A percentile compares a stretch with the other conserved stretches of the same genome.
phyloP scores from a whole-genome alignment of 2,888 invertebrate species.

The Julus scanicus region DNA sequence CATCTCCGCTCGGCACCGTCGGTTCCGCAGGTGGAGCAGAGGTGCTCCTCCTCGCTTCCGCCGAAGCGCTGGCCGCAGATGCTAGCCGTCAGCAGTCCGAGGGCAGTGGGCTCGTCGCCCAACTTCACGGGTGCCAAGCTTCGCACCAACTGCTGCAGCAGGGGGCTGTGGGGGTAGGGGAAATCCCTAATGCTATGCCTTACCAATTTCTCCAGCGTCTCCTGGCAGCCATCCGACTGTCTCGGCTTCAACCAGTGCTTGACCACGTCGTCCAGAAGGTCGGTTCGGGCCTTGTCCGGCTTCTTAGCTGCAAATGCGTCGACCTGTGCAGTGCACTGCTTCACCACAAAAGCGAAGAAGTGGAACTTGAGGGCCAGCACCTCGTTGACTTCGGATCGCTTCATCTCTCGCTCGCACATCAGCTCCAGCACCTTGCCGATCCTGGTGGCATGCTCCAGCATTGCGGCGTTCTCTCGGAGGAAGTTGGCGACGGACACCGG shows the following conservation, averaged over 20 bases:
- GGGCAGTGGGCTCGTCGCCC: conserved; percentile 78
- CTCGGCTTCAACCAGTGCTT: conserved; percentile 72
- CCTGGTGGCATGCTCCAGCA: conserved; percentile 80
- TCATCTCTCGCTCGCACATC: conserved; percentile 89
- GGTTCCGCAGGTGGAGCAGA: conserved; percentile 88
- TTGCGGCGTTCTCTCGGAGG: conserved; percentile 77
- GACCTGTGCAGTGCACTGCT: conserved; percentile 73
- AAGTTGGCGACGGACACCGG: conserved; percentile 84
- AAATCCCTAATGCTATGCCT: conserved; percentile 89
- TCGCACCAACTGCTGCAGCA: conserved; percentile 78
- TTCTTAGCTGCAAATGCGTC: background rate
- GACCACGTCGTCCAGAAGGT: conserved; percentile 44
- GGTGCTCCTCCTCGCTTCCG: conserved; percentile 64
- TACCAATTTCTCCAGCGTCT: conserved; percentile 76
- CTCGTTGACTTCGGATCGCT: conserved; percentile 85
- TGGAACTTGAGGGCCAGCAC: conserved; percentile 91
- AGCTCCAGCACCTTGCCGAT: conserved; percentile 81
- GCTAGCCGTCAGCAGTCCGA: conserved; percentile 78
- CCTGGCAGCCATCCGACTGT: conserved; percentile 70
- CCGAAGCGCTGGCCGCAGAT: conserved; percentile 87
- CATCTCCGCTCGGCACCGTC: conserved; percentile 81
- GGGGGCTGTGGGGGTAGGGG: conserved; percentile 87
- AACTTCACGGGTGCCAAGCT: conserved; percentile 72
- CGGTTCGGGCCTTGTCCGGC: background rate
- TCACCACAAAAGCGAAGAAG: conserved; percentile 80